Evolutionary conservation across 2,888 invertebrate genomes (phyloP).

Genomic region (Chromoteleia sp.): DNA sequence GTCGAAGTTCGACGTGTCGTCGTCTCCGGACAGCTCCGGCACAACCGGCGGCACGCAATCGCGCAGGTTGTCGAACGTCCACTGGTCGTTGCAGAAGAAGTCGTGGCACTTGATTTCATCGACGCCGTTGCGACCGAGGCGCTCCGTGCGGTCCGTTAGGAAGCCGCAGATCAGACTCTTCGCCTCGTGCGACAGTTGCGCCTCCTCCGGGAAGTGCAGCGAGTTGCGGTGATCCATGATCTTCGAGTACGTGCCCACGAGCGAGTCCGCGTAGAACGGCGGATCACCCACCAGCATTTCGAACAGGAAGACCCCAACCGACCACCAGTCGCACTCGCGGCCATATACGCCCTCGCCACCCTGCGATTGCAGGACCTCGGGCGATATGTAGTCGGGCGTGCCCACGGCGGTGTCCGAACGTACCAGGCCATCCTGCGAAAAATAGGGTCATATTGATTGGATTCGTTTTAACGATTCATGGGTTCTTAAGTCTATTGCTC

Average conservation of each 20-base stretch:
- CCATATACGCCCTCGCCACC: conserved; percentile 98
- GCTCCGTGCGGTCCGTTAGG: conserved; percentile 94
- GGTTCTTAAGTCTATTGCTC: no score
- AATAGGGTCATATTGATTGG: conserved; percentile 2
- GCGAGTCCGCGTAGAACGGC: conserved; percentile 99
- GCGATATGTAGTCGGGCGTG: conserved; percentile 99
- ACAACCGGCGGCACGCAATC: conserved; percentile 98
- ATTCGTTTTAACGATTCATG: no score
- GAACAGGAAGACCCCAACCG: conserved; percentile 99
- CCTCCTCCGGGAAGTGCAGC: conserved; percentile 96
- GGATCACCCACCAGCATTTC: conserved; percentile 99
- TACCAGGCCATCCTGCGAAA: conserved; percentile 93
- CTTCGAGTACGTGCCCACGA: conserved; percentile 99
- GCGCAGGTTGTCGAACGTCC: conserved; percentile 98
- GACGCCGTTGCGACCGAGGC: conserved; percentile 96
- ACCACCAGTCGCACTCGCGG: conserved; percentile 99
- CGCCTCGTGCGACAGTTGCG: conserved; percentile 95
- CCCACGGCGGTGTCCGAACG: conserved; percentile 99
- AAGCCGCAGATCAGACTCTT: conserved; percentile 96
- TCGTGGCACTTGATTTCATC: conserved; percentile 97
- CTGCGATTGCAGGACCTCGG: conserved; percentile 98
- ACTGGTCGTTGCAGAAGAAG: conserved; percentile 98
- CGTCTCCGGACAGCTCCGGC: conserved; percentile 97
- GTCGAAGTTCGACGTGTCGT: conserved; percentile 99
- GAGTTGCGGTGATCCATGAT: conserved; percentile 99